phyloP scores from a whole-genome alignment of 2,797 vertebrate genomes.

The Podargus strigoides region DNA sequence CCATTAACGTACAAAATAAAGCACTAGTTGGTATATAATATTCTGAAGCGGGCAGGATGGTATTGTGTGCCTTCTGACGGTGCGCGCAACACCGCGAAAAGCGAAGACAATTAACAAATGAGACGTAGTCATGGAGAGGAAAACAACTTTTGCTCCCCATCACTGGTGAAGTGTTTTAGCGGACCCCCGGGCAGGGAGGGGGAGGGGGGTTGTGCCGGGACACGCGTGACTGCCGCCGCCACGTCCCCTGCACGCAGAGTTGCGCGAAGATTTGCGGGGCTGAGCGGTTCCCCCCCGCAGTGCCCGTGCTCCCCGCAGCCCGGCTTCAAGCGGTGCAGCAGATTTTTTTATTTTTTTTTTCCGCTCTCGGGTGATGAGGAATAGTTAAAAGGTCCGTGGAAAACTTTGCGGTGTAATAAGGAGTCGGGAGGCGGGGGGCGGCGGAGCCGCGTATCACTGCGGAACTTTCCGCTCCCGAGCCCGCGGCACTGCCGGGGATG shows the following conservation, averaged over 20 bases:
- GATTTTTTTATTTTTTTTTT: neutral
- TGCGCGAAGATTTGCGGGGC: neutral
- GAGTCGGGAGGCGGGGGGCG: neutral
- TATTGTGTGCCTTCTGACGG: conserved; percentile 34
- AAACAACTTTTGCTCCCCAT: conserved; percentile 43
- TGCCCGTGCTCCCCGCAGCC: neutral
- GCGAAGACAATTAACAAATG: conserved; percentile 65
- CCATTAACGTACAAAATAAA: conserved; percentile 57
- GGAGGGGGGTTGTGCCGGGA: neutral
- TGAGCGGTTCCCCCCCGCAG: neutral
- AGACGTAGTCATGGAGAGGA: conserved; percentile 54
- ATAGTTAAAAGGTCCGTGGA: neutral
- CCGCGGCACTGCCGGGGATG: neutral
- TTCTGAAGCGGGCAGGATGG: conserved; percentile 66
- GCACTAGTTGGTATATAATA: conserved; percentile 64
- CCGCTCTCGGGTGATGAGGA: neutral
- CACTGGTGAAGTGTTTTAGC: neutral
- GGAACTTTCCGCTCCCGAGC: neutral
- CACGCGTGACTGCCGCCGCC: neutral
- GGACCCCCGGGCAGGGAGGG: neutral
- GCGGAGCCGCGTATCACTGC: neutral
- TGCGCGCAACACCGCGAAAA: conserved; percentile 36
- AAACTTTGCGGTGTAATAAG: conserved; percentile 29
- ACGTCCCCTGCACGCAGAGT: neutral
- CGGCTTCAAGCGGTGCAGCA: neutral